Evolutionary conservation across 2,797 vertebrate genomes (phyloP).

Genomic region (Spinus olivaceus): DNA sequence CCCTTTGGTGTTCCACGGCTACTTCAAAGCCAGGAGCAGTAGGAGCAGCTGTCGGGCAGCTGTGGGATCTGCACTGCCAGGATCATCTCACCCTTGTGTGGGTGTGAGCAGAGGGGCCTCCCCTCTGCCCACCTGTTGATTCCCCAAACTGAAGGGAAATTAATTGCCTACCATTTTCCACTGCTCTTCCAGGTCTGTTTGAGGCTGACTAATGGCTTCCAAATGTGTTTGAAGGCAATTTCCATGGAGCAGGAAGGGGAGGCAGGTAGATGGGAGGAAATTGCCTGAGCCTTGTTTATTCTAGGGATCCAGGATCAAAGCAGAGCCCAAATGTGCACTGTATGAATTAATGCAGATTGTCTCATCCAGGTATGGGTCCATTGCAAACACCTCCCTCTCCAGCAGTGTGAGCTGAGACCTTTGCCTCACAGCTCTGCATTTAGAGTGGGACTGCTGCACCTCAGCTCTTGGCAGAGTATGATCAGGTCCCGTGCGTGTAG

Average conservation of each 20-base stretch:
- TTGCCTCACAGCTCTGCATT: neutral
- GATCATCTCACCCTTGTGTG: neutral
- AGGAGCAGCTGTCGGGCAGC: neutral
- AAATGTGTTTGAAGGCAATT: neutral
- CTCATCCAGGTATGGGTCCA: neutral
- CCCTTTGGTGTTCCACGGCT: fast-evolving
- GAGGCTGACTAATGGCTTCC: neutral
- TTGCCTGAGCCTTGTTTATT: neutral
- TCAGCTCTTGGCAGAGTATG: neutral
- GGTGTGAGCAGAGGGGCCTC: neutral
- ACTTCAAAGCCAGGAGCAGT: neutral
- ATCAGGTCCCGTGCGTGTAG: fast-evolving
- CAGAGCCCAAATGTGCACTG: neutral
- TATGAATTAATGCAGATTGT: neutral
- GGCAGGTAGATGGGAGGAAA: neutral
- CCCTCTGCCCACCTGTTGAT: neutral
- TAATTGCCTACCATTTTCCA: neutral
- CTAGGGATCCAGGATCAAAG: neutral
- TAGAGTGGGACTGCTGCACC: neutral
- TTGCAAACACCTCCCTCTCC: neutral
- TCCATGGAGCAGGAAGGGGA: neutral
- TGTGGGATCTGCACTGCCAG: neutral
- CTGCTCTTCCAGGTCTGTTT: neutral
- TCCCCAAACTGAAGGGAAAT: neutral
- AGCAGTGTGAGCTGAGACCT: neutral